Evolutionary conservation across 1,140 invertebrate species (phyloP), one percentile per base, ranked within the genome.

Genomic region (Euwallacea fornicatus): DNA sequence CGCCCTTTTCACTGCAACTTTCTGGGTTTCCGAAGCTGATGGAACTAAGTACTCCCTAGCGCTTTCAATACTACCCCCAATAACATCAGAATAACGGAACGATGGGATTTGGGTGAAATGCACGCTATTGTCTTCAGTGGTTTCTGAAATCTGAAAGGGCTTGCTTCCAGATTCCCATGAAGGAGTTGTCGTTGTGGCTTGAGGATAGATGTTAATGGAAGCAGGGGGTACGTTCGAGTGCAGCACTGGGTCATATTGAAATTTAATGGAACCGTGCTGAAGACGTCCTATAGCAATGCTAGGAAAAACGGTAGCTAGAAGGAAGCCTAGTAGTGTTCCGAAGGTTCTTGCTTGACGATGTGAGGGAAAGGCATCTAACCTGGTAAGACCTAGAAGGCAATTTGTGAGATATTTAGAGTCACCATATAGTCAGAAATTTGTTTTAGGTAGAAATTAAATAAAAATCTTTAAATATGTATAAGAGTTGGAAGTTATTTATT

Each of bases 301-400:
- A 4, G 69, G 63, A 53, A 71, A 71, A 42, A 71, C 10, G 33
- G 47, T 71, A 41, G 69, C 69, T 43, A 71, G 43, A 42, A 71
- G 41, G 43, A 71, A 66, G 8, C 69, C 61, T 33, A 71, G 53
- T 15, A 71, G 7, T 1, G 69, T 59, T 33, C 69, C 69, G 3
- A 71, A 10, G 41, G 53, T 65, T 43, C 16, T 64, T 46, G 13
- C 69, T 60, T 71, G 69, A 9, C 69, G 61, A 4, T 71, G 15
- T 0, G 67, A 54, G 15, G 67, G 13, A 9, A 69, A n/a, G 21
- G 21, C 21, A 33, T 68, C 66, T 7, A 68, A 7, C 53, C 44
- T 68, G 55, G 66, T 41, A 10, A 60, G 47, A 59, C 60, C 66
- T 68, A 60, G 0, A 50, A 50, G 46, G 13, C 8, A 7, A 56